Percentiles rank a stretch among this genome's conserved stretches.
phyloP scores from a whole-genome alignment of 2,888 invertebrate genomes.

The Drosophila robusta region DNA sequence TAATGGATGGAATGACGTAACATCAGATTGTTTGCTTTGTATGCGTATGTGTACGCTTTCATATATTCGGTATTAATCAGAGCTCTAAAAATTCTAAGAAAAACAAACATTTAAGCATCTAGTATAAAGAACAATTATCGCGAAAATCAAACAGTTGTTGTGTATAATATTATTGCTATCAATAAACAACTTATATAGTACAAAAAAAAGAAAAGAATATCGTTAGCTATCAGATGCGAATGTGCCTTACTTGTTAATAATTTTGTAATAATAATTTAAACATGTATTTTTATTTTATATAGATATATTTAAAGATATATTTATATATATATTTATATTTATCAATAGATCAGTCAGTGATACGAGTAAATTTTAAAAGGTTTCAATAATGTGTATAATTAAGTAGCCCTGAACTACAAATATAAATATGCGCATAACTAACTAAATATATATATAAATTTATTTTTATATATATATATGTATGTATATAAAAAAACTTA shows the following conservation, averaged over 20 bases:
- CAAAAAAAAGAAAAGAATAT: constrained; percentile 1
- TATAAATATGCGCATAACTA: no score
- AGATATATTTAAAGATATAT: constrained; percentile 4
- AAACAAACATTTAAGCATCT: constrained; percentile 3
- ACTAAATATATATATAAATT: neutral
- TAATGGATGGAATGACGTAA: constrained; percentile 69
- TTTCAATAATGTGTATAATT: constrained; percentile 4
- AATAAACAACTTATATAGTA: neutral
- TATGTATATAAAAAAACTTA: constrained; percentile 3
- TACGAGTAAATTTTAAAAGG: neutral
- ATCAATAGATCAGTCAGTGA: constrained; percentile 56
- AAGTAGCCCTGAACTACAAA: constrained; percentile 6
- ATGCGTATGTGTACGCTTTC: neutral
- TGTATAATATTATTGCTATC: constrained; percentile 1
- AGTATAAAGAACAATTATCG: constrained; percentile 6
- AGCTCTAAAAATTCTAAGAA: neutral
- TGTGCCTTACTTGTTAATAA: constrained; percentile 6
- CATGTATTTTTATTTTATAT: neutral
- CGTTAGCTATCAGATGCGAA: constrained; percentile 22
- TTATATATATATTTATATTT: constrained; percentile 12
- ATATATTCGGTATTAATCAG: neutral
- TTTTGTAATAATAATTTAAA: constrained; percentile 16
- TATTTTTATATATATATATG: constrained; percentile 2
- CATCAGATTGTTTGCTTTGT: constrained; percentile 32
- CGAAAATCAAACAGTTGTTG: constrained; percentile 7